Evolutionary conservation across 2,113 vertebrate species (phyloP), one percentile per base, ranked within the genome.

Genomic region (Corythaixoides concolor): DNA sequence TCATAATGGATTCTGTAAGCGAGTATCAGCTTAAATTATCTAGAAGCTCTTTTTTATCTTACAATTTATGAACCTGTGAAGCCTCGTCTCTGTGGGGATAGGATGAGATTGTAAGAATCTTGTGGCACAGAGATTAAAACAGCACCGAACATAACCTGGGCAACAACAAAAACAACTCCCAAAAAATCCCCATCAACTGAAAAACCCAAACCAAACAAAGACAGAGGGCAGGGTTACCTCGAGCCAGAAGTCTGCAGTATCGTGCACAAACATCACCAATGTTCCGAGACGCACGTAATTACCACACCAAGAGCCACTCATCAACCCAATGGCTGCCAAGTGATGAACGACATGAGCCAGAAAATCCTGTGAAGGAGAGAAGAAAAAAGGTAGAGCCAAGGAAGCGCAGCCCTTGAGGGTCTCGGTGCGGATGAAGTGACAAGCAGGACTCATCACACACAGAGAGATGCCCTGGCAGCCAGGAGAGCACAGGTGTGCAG

Each of bases 201-300:
- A 83, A 53, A 32, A 12, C 11, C 26, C 39, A 13, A 21, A 30
- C 7, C 20, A 53, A 33, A 12, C 5, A 21, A 12, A 39, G 4
- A 8, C 17, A n/a, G 16, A 35, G 4, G 58, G 59, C 41, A 41
- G 52, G 4, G 58, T 93, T 97, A 99, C 99, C 99, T 99, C 99
- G 11, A 99, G 98, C 90, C 99, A 98, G 79, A 99, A 97, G 88
- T 99, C 99, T 1, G 99, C 99, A 60, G 98, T 97, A 39, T 99
- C 99, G 0, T 99, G 99, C 69, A 99, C 97, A 3, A 99, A 91
- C 70, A 99, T 98, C 90, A 99, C 99, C 67, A 99, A 96, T 0
- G 99, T 99, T 45, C 99, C 99, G 3, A 99, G 69, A 18, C 99
- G 98, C 72, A 99, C 97, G 23, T 99, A 99, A 97, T 99, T 99